Base-by-base conservation (phyloP, 2,797 vertebrate genomes). In the Acanthiza pusilla region DNA sequence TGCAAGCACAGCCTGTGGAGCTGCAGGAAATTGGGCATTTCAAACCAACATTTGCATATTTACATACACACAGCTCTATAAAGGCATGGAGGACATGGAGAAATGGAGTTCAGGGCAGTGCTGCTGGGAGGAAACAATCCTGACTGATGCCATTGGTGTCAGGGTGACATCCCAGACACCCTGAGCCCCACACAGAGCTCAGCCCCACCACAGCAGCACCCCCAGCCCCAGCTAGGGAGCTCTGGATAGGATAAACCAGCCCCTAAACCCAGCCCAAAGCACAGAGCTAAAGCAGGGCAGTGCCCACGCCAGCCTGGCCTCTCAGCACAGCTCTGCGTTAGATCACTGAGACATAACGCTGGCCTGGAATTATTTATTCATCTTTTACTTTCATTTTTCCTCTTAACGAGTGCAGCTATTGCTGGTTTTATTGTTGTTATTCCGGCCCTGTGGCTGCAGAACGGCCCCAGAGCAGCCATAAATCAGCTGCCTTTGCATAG, bases 161-260 rank as follows among this genome's bases (percentile, higher is more conserved):
- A 1, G 32, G 17, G 2, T 4, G 47, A 45, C 85, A 1, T 18
- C 26, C 7, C 0, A 1, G 40, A 5, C 42, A 29, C 25, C 26
- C 54, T 27, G 58, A 55, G 11, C 45, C 77, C 51, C 68, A 47
- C n/a, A 16, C 40, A 16, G 40, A 42, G 40, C 2, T 15, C 79
- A 76, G 48, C 40, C 58, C 1, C 3, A 60, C 38, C 10, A 11
- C 38, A 34, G 26, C 62, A 22, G 15, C 51, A 54, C 36, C 32
- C 2, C 17, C 79, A 76, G 48, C 40, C 58, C 1, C 3, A 60
- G 16, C 1, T 72, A 57, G 78, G 3, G 47, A 94, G 84, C 60
- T 54, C 45, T 93, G 81, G 38, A 10, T 38, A 38, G 1, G 4
- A 27, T 65, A 70, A 82, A 81, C 47, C 1, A 2, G 54, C 30